A percentile compares a stretch with the other conserved stretches of the same genome.
These are phyloP conservation scores for Crax fasciolata DNA, from an alignment of 2,797 vertebrate genomes.

Conservation along the genomic window DNA sequence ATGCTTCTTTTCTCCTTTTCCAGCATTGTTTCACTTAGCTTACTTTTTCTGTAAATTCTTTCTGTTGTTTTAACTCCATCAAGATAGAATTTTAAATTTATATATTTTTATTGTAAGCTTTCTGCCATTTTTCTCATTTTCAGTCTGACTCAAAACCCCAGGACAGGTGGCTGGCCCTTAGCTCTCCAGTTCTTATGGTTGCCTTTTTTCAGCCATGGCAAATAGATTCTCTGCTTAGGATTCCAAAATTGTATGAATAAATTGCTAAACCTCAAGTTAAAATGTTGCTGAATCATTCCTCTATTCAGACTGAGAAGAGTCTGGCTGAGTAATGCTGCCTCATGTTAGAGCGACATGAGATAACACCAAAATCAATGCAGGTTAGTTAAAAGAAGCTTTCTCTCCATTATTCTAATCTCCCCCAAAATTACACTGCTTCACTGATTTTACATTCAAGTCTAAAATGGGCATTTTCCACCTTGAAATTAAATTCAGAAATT, in stretches of 20 bases:
- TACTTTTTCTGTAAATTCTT: background rate
- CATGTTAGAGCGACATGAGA: background rate
- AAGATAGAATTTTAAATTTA: background rate
- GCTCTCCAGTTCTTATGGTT: background rate
- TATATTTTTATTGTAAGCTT: background rate
- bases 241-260: background rate
- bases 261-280: background rate
- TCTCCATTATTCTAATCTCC: background rate
- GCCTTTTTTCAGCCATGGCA: background rate
- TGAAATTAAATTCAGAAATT: background rate
- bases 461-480: background rate
- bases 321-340: background rate
- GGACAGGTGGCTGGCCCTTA: rapidly evolving
- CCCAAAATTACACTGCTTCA: background rate
- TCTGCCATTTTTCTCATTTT: background rate
- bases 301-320: background rate
- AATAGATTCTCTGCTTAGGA: background rate
- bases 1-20: background rate
- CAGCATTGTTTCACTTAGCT: background rate
- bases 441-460: background rate
- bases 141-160: background rate
- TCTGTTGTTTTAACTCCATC: background rate
- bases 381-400: background rate
- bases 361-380: background rate
- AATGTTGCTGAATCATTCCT: background rate